Evolutionary conservation across 2,113 vertebrate species (phyloP).

Genomic region (Zosterops pallidus): DNA sequence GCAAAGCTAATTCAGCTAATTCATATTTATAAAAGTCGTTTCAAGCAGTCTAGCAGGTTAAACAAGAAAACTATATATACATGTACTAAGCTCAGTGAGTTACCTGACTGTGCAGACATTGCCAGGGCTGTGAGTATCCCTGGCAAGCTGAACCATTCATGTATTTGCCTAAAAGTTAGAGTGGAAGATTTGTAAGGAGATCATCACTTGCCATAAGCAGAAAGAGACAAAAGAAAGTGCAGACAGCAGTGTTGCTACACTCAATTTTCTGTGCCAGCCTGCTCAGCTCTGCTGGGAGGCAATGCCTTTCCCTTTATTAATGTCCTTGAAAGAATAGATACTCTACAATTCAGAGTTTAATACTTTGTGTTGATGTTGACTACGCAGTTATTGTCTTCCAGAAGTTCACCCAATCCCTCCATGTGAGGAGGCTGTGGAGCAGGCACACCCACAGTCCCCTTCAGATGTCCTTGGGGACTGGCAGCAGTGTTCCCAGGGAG

Average conservation of each 20-base stretch:
- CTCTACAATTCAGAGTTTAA: conserved; percentile 42
- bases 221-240: neutral
- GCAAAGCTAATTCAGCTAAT: neutral
- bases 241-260: neutral
- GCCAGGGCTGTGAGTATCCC: neutral
- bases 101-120: neutral
- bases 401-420: neutral
- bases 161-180: neutral
- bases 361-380: neutral
- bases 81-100: neutral
- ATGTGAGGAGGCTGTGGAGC: neutral
- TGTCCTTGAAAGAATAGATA: conserved; percentile 13
- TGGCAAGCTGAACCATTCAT: neutral
- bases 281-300: conserved; percentile 11
- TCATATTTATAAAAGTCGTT: neutral
- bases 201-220: neutral
- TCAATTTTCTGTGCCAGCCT: conserved; percentile 14
- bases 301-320: conserved; percentile 1
- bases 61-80: neutral
- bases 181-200: neutral
- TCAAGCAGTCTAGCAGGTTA: neutral
- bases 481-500: neutral
- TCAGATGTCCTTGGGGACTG: neutral
- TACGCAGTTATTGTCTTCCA: conserved; percentile 51
- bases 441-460: neutral